Percentiles rank a stretch among this genome's conserved stretches.
Evolutionary conservation across 2,888 invertebrate genomes (phyloP).

Genomic region (Venusia cambrica): DNA sequence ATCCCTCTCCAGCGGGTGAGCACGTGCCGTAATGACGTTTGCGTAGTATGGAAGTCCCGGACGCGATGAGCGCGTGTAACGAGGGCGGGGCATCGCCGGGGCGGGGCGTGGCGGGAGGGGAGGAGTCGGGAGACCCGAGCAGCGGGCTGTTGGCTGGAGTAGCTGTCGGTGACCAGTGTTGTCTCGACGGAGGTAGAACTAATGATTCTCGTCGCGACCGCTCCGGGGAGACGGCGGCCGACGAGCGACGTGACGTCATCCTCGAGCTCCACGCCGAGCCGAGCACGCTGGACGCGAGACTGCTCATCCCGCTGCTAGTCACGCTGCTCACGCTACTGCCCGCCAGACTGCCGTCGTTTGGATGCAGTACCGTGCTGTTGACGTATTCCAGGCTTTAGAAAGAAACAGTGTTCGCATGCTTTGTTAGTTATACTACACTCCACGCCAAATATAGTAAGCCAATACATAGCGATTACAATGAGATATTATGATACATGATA

Average conservation of each 20-base stretch:
- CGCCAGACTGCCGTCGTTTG: constrained; percentile 89
- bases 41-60: constrained; percentile 67
- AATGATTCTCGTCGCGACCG: constrained; percentile 90
- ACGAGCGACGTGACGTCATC: constrained; percentile 78
- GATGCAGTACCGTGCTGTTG: constrained; percentile 91
- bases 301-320: constrained; percentile 81
- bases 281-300: constrained; percentile 68
- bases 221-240: constrained; percentile 75
- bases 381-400: constrained; percentile 23
- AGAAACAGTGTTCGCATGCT: constrained; percentile 22
- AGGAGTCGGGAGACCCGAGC: constrained; percentile 77
- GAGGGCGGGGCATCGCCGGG: constrained; percentile 82
- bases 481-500: too few species aligned
- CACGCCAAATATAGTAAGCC: too few species aligned
- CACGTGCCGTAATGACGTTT: constrained; percentile 78
- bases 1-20: constrained; percentile 80
- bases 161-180: constrained; percentile 89
- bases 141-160: constrained; percentile 94
- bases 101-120: constrained; percentile 82
- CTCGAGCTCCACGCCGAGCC: constrained; percentile 84
- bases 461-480: too few species aligned
- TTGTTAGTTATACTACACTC: too few species aligned
- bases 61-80: constrained; percentile 76
- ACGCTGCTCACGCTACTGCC: constrained; percentile 84
- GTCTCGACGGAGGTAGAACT: constrained; percentile 86